Conservation (phyloP, 2,888 invertebrate genomes). For the Drosophila macrospina region DNA sequence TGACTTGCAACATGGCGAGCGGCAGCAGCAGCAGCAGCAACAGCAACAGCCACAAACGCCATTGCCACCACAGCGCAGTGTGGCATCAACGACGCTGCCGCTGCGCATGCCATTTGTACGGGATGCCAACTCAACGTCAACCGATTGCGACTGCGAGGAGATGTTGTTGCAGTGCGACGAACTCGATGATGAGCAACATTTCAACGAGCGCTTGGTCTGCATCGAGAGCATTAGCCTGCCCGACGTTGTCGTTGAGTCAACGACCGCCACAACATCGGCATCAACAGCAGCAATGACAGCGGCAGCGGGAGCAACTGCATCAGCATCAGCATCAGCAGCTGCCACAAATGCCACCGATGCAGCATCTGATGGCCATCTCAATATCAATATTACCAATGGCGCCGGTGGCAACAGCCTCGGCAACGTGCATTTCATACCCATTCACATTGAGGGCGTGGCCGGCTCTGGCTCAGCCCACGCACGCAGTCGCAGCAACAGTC, state of each 20-base stretch:
- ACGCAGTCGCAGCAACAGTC: conserved; percentile 72
- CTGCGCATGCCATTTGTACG: conserved; percentile 75
- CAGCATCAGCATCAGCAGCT: conserved; percentile 31
- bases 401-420: conserved; percentile 82
- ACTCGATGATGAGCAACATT: conserved; percentile 73
- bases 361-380: conserved; percentile 78
- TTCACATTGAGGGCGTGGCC: conserved; percentile 75
- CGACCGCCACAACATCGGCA: conserved; percentile 63
- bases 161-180: conserved; percentile 83
- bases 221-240: conserved; percentile 85
- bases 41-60: conserved; percentile 27
- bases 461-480: conserved; percentile 48
- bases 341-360: conserved; percentile 25
- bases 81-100: conserved; percentile 21
- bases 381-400: conserved; percentile 82
- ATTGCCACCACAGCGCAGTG: conserved; percentile 44
- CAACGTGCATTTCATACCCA: conserved; percentile 84
- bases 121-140: conserved; percentile 82
- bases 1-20: conserved; percentile 12
- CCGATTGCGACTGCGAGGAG: conserved; percentile 81
- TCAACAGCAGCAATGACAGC: conserved; percentile 33
- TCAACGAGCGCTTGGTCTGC: conserved; percentile 82
- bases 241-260: conserved; percentile 85
- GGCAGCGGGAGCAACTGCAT: conserved; percentile 27
- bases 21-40: conserved; percentile 26